phyloP scores from a whole-genome alignment of 2,113 vertebrate species.

The Pao palembangensis region DNA sequence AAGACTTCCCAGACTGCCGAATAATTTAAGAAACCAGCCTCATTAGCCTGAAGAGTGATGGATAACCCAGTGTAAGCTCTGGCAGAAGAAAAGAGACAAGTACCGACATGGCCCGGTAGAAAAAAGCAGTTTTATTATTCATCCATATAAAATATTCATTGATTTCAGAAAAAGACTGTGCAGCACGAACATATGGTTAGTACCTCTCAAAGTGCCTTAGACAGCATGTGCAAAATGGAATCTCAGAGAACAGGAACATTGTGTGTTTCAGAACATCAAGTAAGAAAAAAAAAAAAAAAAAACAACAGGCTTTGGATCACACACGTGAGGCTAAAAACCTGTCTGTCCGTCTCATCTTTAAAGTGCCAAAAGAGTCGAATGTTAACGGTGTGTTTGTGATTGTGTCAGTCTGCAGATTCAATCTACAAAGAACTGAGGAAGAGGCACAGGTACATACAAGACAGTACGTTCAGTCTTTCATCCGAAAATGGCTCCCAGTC shows the following conservation, averaged over 20 bases:
- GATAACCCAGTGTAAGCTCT: slow-evolving; percentile 31
- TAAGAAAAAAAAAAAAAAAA: slow-evolving; percentile 35
- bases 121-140: slow-evolving; percentile 69
- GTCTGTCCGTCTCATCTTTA: slow-evolving; percentile 13
- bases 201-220: slow-evolving; percentile 61
- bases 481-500: slow-evolving; percentile 39
- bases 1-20: slow-evolving; percentile 20
- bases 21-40: slow-evolving; percentile 40
- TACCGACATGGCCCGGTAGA: slow-evolving; percentile 48
- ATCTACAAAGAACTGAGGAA: slow-evolving; percentile 52
- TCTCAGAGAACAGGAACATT: slow-evolving; percentile 42
- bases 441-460: slow-evolving; percentile 62
- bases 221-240: slow-evolving; percentile 67
- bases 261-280: slow-evolving; percentile 57
- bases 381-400: slow-evolving; percentile 30
- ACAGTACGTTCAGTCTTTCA: slow-evolving; percentile 45
- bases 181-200: slow-evolving; percentile 60
- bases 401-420: slow-evolving; percentile 42
- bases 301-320: slow-evolving; percentile 46
- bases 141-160: slow-evolving; percentile 72
- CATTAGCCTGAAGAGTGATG: slow-evolving; percentile 13
- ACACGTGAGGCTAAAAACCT: slow-evolving; percentile 22
- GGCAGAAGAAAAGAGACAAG: slow-evolving; percentile 32
- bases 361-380: slow-evolving; percentile 48
- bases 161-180: slow-evolving; percentile 67